Evolutionary conservation across 2,888 invertebrate genomes (phyloP).

Genomic region (Priocnemis perturbator): DNA sequence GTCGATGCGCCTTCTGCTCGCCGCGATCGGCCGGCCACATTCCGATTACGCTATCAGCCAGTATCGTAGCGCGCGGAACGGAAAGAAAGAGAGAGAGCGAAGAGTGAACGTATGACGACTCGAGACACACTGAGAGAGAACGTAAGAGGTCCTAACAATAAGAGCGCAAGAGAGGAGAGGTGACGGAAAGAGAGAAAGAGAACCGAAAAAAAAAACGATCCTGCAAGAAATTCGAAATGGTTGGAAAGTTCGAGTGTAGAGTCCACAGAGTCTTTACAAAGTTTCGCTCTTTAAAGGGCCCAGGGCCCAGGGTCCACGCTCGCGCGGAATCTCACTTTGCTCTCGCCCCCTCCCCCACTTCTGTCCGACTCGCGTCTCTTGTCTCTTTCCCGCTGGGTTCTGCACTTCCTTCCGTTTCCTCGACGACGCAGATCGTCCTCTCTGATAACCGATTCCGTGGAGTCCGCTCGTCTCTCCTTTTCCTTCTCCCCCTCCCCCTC

Average conservation of each 20-base stretch:
- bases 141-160: too few relatives aligned
- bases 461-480: neutral
- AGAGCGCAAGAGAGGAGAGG: neutral
- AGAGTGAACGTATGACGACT: neutral
- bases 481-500: neutral
- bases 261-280: conserved; percentile 2
- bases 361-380: neutral
- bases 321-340: conserved; percentile 3
- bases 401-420: conserved; percentile 1
- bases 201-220: too few relatives aligned
- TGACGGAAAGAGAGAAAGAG: conserved; percentile 1
- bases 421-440: neutral
- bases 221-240: too few relatives aligned
- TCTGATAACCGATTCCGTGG: too few relatives aligned
- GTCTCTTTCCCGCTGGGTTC: conserved; percentile 9
- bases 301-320: too few relatives aligned
- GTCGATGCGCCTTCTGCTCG: neutral
- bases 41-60: too few relatives aligned
- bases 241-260: too few relatives aligned
- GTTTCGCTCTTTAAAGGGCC: conserved; percentile 1
- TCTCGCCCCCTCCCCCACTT: conserved; percentile 2
- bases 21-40: neutral
- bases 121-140: neutral
- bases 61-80: neutral
- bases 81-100: neutral